Base-by-base conservation (phyloP, 2,888 invertebrate genomes). In the Taenaris catops region DNA sequence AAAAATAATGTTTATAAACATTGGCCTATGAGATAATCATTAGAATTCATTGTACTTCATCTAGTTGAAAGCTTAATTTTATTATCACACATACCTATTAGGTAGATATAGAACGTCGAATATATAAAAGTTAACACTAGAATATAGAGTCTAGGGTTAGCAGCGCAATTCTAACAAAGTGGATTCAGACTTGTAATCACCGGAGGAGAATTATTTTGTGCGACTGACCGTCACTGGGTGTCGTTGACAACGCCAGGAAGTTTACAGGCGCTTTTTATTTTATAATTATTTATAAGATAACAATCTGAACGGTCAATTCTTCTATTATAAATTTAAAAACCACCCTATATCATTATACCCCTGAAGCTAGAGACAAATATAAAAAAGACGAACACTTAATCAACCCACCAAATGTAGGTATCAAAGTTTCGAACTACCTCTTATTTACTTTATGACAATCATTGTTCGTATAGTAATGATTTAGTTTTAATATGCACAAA, bases 1-100 rank as follows among this genome's bases (percentile, higher is more conserved):
- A 83, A 83, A 86, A 84, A 86, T 86, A 84, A 83, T 76, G 70
- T 76, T 75, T 73, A 73, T 74, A 78, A 80, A 83, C 70, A 74
- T 80, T 83, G 81, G 70, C 81, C 78, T 80, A 84, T 71, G 53
- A 68, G 68, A 75, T 63, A 68, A 57, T 61, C 56, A 66, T 76
- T 70, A 63, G 58, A 66, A 70, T 75, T 80, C 79, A 81, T 80
- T 80, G 86, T 84, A 80, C 73, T 79, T 66, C 61, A 71, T 67
- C 79, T 83, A 83, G 66, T 73, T 75, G 73, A 76, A 81, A 86
- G 86, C 84, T 84, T 86, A 84, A 63, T 58, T 54, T 74, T 84
- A 84, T 83, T 86, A 86, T 86, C 86, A 86, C 86, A 86, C 86
- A 72, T 67, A 73, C 69, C 74, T 75, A 76, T 61, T 68, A 71